phyloP scores from a whole-genome alignment of 2,113 vertebrate genomes.

The Antidorcas marsupialis region DNA sequence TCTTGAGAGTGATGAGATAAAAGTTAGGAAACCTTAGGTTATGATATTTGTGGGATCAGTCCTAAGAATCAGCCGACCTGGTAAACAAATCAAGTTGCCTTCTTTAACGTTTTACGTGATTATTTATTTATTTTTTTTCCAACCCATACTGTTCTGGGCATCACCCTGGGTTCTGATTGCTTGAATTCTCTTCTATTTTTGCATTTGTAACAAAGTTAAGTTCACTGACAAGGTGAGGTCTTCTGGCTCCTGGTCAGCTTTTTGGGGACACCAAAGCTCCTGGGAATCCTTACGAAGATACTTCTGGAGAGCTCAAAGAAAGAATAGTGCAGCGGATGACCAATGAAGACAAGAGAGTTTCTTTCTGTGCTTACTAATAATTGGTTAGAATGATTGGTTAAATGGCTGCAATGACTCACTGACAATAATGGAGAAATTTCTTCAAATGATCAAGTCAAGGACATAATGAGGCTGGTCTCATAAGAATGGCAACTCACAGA shows the following conservation, averaged over 20 bases:
- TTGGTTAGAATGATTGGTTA: background rate
- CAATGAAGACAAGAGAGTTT: background rate
- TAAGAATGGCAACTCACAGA: background rate
- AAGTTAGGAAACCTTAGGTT: background rate
- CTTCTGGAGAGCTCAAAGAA: background rate
- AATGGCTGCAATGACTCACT: background rate
- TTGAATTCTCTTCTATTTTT: slow-evolving; percentile 88
- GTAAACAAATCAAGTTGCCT: background rate
- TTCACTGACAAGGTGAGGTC: slow-evolving; percentile 84
- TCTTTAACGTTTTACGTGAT: background rate
- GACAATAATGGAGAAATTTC: background rate
- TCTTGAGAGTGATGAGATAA: rapidly evolving
- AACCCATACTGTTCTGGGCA: slow-evolving; percentile 77
- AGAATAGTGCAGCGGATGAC: background rate
- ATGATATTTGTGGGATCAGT: background rate
- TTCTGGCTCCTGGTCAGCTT: background rate
- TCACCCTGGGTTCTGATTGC: slow-evolving; percentile 84
- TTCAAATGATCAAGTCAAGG: background rate
- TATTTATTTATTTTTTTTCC: slow-evolving; percentile 32
- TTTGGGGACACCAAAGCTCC: background rate
- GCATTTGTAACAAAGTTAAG: slow-evolving; percentile 88
- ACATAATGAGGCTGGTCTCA: background rate
- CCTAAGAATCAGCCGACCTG: background rate
- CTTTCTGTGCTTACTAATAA: background rate
- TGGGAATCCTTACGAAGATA: background rate